Evolutionary conservation across 2,888 invertebrate genomes (phyloP).

Genomic region (Nomada hirtipes): DNA sequence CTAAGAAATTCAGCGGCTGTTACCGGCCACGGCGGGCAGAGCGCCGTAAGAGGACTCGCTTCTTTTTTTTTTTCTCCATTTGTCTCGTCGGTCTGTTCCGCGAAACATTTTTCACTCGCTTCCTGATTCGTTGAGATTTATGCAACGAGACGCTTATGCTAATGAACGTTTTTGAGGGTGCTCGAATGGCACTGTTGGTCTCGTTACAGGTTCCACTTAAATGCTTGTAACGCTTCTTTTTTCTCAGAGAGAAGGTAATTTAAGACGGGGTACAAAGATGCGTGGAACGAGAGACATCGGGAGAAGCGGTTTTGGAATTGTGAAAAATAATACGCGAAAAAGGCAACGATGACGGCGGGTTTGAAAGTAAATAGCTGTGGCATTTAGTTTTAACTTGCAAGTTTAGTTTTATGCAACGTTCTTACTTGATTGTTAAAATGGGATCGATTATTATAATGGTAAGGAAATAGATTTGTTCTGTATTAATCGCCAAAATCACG

Average conservation of each 20-base stretch:
- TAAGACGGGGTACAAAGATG: too few relatives aligned
- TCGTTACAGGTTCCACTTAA: neutral
- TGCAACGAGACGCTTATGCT: constrained; percentile 11
- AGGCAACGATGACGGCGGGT: too few relatives aligned
- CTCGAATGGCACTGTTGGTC: neutral
- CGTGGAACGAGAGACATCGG: too few relatives aligned
- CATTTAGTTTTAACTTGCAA: too few relatives aligned
- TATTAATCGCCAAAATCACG: neutral
- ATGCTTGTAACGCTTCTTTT: neutral
- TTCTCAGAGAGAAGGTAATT: neutral
- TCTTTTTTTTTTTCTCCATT: constrained; percentile 9
- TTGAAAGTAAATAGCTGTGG: too few relatives aligned
- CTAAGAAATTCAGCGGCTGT: constrained; percentile 34
- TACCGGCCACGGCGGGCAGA: constrained; percentile 8
- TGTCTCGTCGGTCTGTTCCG: neutral
- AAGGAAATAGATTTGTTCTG: neutral
- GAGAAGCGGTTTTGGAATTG: neutral
- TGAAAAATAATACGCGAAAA: neutral
- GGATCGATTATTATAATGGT: too few relatives aligned
- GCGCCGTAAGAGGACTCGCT: constrained; percentile 16
- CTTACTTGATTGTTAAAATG: too few relatives aligned
- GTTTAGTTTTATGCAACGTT: too few relatives aligned
- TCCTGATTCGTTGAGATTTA: constrained; percentile 38
- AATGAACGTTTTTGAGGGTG: constrained; percentile 14
- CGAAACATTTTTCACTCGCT: constrained; percentile 25